These are phyloP conservation scores for Pangasius sanitwongsei DNA, from an alignment of 2,797 vertebrate genomes.

Conservation along the genomic window DNA sequence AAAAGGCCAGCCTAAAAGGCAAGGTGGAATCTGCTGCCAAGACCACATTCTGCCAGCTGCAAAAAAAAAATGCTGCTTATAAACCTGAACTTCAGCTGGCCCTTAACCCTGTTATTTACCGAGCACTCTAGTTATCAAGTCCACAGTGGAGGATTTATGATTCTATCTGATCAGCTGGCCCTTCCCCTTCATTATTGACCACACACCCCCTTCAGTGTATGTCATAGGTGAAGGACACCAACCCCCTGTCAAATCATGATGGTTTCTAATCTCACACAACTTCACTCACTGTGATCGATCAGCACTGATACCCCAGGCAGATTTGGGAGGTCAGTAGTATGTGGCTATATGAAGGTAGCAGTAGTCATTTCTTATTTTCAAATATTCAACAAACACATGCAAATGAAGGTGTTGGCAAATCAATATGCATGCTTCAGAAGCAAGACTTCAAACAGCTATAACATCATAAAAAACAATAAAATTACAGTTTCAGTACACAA, in stretches of 20 bases:
- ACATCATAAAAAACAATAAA: conserved; percentile 25
- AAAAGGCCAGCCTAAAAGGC: not conserved
- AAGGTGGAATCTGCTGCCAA: not conserved
- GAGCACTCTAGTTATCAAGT: not conserved
- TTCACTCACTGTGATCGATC: not conserved
- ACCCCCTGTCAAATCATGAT: not conserved
- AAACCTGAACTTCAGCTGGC: not conserved
- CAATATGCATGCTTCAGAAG: conserved; percentile 4
- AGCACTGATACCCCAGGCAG: not conserved
- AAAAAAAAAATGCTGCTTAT: not conserved
- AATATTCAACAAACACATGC: conserved; percentile 38
- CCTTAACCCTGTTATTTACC: not conserved
- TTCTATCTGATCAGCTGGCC: not conserved
- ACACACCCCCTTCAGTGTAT: not conserved
- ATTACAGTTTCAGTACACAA: not conserved
- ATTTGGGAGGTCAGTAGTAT: not conserved
- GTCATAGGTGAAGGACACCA: not conserved
- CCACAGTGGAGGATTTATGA: not conserved
- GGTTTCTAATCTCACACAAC: not conserved
- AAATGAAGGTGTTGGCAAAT: conserved; percentile 27
- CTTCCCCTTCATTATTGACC: not conserved
- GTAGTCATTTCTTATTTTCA: conserved; percentile 1
- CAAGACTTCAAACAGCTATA: conserved; percentile 18
- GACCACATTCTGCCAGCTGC: not conserved
- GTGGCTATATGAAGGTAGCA: not conserved